These are phyloP conservation scores for Odocoileus virginianus DNA, from an alignment of 2,113 vertebrate genomes.

Conservation along the genomic window DNA sequence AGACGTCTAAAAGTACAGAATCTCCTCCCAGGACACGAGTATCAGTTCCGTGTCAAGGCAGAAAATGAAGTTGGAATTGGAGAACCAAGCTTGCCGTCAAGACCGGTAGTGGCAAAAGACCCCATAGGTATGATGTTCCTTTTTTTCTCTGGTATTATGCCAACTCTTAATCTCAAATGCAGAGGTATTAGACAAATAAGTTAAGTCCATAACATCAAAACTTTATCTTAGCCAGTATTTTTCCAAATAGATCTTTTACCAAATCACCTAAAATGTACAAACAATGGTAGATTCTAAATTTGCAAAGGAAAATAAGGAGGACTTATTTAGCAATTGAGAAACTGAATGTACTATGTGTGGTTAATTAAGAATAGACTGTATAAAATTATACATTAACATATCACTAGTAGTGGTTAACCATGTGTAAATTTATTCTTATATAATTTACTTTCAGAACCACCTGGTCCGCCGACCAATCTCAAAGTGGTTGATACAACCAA, in stretches of 20 bases:
- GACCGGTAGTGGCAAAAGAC: constrained; percentile 92
- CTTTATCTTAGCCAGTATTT: constrained; percentile 11
- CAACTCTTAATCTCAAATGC: constrained; percentile 15
- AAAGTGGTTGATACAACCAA: constrained; percentile 95
- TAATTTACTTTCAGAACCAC: constrained; percentile 86
- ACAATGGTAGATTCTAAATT: not conserved
- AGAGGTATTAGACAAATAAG: not conserved
- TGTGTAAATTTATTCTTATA: constrained; percentile 44
- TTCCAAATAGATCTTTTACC: not conserved
- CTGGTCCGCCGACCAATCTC: constrained; percentile 93
- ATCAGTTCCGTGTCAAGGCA: constrained; percentile 97
- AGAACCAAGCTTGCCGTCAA: constrained; percentile 93
- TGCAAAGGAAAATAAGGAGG: not conserved
- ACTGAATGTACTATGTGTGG: not conserved
- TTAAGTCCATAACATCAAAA: not conserved
- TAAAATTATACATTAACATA: constrained; percentile 6
- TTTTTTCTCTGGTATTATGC: constrained; percentile 19
- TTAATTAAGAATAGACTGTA: not conserved
- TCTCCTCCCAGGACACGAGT: constrained; percentile 93
- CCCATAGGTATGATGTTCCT: constrained; percentile 86
- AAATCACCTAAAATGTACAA: not conserved
- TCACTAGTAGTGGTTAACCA: not conserved
- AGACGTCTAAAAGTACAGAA: constrained; percentile 91
- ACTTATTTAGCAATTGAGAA: not conserved
- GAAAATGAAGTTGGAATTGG: constrained; percentile 97